These are phyloP conservation scores for Zeus faber DNA, from an alignment of 2,113 vertebrate genomes.

Conservation along the genomic window DNA sequence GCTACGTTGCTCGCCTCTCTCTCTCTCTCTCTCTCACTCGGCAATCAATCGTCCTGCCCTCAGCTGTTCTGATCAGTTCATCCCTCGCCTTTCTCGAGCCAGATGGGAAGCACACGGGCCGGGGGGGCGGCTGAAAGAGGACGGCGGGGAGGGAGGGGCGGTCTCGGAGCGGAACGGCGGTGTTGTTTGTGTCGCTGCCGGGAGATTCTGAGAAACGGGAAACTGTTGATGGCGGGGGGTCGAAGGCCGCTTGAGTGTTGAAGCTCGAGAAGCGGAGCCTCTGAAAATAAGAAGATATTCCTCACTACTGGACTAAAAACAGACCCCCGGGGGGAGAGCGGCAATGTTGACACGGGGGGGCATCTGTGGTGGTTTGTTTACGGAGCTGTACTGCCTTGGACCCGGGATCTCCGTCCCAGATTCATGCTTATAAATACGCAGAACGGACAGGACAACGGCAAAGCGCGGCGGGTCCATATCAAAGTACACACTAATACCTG, in stretches of 20 bases:
- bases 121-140: neutral
- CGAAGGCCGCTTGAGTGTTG: slow-evolving; percentile 26
- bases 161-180: neutral
- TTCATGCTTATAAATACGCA: slow-evolving; percentile 38
- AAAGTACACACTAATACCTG: no score
- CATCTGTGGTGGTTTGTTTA: slow-evolving; percentile 47
- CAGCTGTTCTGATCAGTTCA: slow-evolving; percentile 42
- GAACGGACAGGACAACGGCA: no score
- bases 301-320: slow-evolving; percentile 51
- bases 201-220: slow-evolving; percentile 36
- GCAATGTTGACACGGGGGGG: slow-evolving; percentile 38
- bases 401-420: slow-evolving; percentile 4
- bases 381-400: slow-evolving; percentile 17
- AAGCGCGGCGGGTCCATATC: no score
- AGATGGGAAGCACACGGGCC: neutral
- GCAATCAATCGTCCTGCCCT: slow-evolving; percentile 23
- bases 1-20: slow-evolving; percentile 4
- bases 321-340: slow-evolving; percentile 33
- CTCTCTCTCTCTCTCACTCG: slow-evolving; percentile 14
- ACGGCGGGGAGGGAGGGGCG: neutral
- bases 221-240: slow-evolving; percentile 17
- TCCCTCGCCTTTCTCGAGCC: slow-evolving; percentile 13
- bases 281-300: slow-evolving; percentile 46
- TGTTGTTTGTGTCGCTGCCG: neutral
- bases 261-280: slow-evolving; percentile 34